Conservation (phyloP, 2,888 invertebrate species). For the Autographa gamma region DNA sequence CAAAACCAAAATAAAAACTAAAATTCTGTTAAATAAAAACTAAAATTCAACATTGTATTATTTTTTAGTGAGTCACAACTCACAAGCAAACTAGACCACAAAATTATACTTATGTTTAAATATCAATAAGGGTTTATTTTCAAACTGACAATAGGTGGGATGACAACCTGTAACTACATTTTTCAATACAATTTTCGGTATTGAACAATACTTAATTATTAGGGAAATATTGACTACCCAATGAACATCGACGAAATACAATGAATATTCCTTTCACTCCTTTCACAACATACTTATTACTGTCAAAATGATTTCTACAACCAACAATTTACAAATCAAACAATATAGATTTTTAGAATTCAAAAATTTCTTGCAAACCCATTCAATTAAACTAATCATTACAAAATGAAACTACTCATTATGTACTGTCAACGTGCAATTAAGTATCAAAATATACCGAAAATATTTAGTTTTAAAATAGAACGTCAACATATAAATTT, state of each 20-base stretch:
- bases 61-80: neutral
- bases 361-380: conserved; percentile 60
- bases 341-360: conserved; percentile 49
- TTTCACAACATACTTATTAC: conserved; percentile 36
- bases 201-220: neutral
- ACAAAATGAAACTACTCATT: conserved; percentile 64
- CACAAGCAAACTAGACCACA: neutral
- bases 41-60: no score
- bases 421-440: conserved; percentile 74
- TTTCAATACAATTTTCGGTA: conserved; percentile 1
- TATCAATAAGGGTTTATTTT: neutral
- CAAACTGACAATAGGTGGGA: neutral
- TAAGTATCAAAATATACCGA: conserved; percentile 64
- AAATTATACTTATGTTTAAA: neutral
- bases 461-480: conserved; percentile 54
- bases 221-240: conserved; percentile 13
- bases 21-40: no score
- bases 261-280: conserved; percentile 24
- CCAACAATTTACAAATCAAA: conserved; percentile 49
- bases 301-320: conserved; percentile 38
- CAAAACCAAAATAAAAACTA: no score
- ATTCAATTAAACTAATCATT: conserved; percentile 71
- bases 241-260: conserved; percentile 21
- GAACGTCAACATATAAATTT: conserved; percentile 22
- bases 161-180: neutral